Conservation (phyloP, 2,888 invertebrate species). For the Sinhomidia bicolor region DNA sequence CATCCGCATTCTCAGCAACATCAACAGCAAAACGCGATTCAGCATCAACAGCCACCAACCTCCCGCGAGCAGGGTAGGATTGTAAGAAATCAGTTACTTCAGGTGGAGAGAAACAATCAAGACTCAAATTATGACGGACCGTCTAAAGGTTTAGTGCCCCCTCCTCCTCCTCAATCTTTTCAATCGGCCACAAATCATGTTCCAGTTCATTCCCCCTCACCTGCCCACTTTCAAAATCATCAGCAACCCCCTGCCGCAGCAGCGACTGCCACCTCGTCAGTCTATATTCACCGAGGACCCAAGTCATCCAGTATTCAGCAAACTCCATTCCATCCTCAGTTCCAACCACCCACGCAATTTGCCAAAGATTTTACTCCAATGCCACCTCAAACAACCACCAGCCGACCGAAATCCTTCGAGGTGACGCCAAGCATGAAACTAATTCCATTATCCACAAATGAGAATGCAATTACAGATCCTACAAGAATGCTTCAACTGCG, state of each 20-base stretch:
- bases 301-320: constrained; percentile 47
- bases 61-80: constrained; percentile 55
- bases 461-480: constrained; percentile 79
- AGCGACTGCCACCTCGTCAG: constrained; percentile 58
- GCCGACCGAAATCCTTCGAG: constrained; percentile 67
- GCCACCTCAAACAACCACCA: constrained; percentile 60
- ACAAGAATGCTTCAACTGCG: constrained; percentile 69
- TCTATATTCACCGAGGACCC: constrained; percentile 64
- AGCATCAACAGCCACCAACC: constrained; percentile 62
- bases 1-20: constrained; percentile 6
- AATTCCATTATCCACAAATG: constrained; percentile 78
- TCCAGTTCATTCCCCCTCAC: constrained; percentile 43
- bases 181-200: constrained; percentile 48
- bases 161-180: constrained; percentile 17
- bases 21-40: neutral
- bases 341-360: constrained; percentile 75
- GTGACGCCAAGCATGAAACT: constrained; percentile 78
- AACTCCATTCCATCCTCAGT: constrained; percentile 70
- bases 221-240: constrained; percentile 1
- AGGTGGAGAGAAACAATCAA: constrained; percentile 16
- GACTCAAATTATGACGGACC: constrained; percentile 7
- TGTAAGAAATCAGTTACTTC: constrained; percentile 58
- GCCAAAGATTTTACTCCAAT: constrained; percentile 72
- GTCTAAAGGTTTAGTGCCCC: neutral
- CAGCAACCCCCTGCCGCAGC: neutral